phyloP scores from a whole-genome alignment of 2,888 invertebrate genomes.

The Chydorus sphaericus region DNA sequence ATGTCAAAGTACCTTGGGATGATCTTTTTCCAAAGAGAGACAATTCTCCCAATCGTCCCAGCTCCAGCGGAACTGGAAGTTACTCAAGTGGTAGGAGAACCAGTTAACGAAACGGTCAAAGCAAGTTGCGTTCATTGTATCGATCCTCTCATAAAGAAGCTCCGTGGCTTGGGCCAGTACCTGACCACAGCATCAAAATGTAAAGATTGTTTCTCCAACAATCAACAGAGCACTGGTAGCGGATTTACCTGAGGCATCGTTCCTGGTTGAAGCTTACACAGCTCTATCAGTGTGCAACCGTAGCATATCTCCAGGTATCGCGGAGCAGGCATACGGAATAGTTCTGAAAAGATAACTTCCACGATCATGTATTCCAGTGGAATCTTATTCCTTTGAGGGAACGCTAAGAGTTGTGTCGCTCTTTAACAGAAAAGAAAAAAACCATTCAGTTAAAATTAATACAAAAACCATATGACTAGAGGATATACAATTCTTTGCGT shows the following conservation, averaged over 20 bases:
- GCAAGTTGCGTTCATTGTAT: slow-evolving; percentile 91
- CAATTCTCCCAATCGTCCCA: slow-evolving; percentile 95
- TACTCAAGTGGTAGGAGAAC: slow-evolving; percentile 97
- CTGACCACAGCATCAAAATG: slow-evolving; percentile 21
- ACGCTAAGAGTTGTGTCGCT: slow-evolving; percentile 77
- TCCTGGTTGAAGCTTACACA: slow-evolving; percentile 90
- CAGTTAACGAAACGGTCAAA: slow-evolving; percentile 91
- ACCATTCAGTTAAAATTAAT: neutral
- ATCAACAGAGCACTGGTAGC: slow-evolving; percentile 7
- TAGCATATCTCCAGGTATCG: slow-evolving; percentile 83
- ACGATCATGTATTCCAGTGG: slow-evolving; percentile 96
- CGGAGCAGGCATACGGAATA: slow-evolving; percentile 82
- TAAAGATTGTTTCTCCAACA: slow-evolving; percentile 24
- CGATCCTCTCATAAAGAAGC: slow-evolving; percentile 86
- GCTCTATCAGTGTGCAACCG: slow-evolving; percentile 85
- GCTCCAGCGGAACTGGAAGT: slow-evolving; percentile 98
- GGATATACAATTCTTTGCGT: slow-evolving; percentile 69
- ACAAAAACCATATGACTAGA: neutral
- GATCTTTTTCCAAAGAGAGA: slow-evolving; percentile 64
- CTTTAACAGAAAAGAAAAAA: slow-evolving; percentile 28
- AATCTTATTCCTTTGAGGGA: slow-evolving; percentile 83
- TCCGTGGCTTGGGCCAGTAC: slow-evolving; percentile 95
- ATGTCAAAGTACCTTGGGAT: slow-evolving; percentile 46
- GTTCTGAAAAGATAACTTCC: slow-evolving; percentile 86
- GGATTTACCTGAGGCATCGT: slow-evolving; percentile 84